Conservation (phyloP, 53 echinoderm and acorn worm genomes). For the Temnopleurus reevesii region DNA sequence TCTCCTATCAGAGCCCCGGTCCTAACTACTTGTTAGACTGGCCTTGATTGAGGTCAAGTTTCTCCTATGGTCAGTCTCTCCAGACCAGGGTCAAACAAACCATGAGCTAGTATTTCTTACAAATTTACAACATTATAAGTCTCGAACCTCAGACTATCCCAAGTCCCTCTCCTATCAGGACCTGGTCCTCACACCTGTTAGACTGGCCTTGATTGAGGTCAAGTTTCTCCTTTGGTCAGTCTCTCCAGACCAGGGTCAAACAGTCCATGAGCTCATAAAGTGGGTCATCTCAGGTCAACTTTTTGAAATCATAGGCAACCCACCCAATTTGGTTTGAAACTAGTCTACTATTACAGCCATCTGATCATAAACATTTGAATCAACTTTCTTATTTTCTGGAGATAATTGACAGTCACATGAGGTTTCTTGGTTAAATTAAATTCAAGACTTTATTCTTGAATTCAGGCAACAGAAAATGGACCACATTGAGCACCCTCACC, state of each 20-base stretch:
- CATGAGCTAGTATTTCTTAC: neutral
- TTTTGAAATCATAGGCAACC: neutral
- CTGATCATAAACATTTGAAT: too few relatives aligned
- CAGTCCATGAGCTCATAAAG: neutral
- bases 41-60: constrained; percentile 16
- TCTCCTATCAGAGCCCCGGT: neutral
- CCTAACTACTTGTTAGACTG: neutral
- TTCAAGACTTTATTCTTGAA: too few relatives aligned
- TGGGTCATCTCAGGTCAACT: constrained; percentile 32
- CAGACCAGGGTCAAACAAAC: neutral
- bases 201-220: neutral
- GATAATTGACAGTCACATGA: neutral
- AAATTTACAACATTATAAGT: too few relatives aligned
- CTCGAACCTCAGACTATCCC: neutral
- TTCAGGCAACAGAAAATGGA: too few relatives aligned
- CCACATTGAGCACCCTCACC: too few relatives aligned
- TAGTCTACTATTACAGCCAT: neutral
- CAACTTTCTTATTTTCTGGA: too few relatives aligned
- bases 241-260: neutral
- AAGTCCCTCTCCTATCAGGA: neutral
- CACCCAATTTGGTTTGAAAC: constrained; percentile 3
- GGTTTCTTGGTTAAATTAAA: neutral
- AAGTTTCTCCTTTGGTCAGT: neutral
- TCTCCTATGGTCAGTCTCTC: neutral
- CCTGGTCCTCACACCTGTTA: constrained; percentile 19